Evolutionary conservation across 2,888 invertebrate genomes (phyloP).

Genomic region (Caenorhabditis plicata): DNA sequence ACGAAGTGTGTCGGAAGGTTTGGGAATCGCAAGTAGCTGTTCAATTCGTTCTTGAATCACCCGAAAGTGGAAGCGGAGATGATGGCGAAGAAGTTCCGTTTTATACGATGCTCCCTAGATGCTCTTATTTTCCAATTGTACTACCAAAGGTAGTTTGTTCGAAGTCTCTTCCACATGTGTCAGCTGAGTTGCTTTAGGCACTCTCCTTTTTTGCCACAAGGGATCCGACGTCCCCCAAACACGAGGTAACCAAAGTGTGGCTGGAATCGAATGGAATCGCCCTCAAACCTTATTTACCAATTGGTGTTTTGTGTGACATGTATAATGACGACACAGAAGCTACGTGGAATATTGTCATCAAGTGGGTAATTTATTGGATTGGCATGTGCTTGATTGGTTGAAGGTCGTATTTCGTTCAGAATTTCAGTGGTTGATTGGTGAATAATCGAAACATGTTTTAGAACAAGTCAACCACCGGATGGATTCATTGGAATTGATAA

Average conservation of each 20-base stretch:
- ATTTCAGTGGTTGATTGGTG: conserved; percentile 1
- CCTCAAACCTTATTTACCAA: conserved; percentile 70
- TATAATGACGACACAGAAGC: conserved; percentile 69
- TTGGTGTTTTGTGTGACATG: conserved; percentile 88
- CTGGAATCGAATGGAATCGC: conserved; percentile 50
- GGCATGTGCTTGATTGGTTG: conserved; percentile 4
- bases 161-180: too few relatives aligned
- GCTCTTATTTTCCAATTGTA: conserved; percentile 56
- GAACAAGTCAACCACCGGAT: conserved; percentile 76
- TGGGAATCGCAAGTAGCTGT: conserved; percentile 95
- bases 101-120: conserved; percentile 60
- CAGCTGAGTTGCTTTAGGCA: too few relatives aligned
- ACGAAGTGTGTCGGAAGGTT: conserved; percentile 88
- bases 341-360: conserved; percentile 91
- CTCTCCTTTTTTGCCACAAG: too few relatives aligned
- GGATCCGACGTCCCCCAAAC: too few relatives aligned
- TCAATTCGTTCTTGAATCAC: conserved; percentile 83
- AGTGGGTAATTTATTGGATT: conserved; percentile 66
- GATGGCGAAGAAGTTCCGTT: conserved; percentile 28
- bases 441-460: conserved; percentile 67
- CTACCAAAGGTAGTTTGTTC: conserved; percentile 47
- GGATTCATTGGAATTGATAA: conserved; percentile 69
- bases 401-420: background rate
- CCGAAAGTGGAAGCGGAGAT: too few relatives aligned
- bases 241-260: conserved; percentile 45